Base-by-base conservation (phyloP, 1,140 invertebrate species). In the Oryzaephilus surinamensis region DNA sequence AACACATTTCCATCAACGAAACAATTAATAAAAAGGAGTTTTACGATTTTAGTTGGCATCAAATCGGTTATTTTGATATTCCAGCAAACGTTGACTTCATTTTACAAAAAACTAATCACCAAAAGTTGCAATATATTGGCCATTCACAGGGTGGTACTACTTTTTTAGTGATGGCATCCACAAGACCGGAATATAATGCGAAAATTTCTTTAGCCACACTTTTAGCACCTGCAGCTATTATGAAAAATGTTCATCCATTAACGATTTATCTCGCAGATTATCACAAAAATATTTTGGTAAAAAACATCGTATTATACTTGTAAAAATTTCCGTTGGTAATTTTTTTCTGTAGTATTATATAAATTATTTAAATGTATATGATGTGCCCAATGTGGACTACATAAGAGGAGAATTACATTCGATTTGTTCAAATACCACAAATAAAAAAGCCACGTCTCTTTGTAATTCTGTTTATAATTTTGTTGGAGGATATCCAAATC, bases 61-160 rank as follows among this genome's bases (percentile, higher is more conserved):
- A 86, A 61, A 79, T 83, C 61, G 73, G 69, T 5, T 41, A 57
- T 2, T 71, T 68, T 46, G 78, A 83, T 55, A 35, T 81, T 14
- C 75, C 78, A 13, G 69, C 74, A 0, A 65, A 70, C 50, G 65
- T 83, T 8, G 64, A 76, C 43, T 71, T 70, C 45, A 63, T 76
- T 11, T 44, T 77, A 11, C 45, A 55, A 2, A 40, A 33, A 11
- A 78, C 75, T 2, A 53, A 57, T 0, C 46, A 63, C 19, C 16
- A 48, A 2, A 48, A 67, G 13, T 36, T 81, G 0, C 60, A 57
- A 38, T 78, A 76, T 48, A 57, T 74, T 10, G 66, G 72, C 2
- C 67, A 74, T 52, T 52, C 73, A 57, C 63, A 68, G 39, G 83
- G 82, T 16, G 74, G 69, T 5, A 70, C 70, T 0, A 42, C 55